Evolutionary conservation across 1,140 invertebrate genomes (phyloP), one percentile per base, ranked within the genome.

Genomic region (Prorops nasuta): DNA sequence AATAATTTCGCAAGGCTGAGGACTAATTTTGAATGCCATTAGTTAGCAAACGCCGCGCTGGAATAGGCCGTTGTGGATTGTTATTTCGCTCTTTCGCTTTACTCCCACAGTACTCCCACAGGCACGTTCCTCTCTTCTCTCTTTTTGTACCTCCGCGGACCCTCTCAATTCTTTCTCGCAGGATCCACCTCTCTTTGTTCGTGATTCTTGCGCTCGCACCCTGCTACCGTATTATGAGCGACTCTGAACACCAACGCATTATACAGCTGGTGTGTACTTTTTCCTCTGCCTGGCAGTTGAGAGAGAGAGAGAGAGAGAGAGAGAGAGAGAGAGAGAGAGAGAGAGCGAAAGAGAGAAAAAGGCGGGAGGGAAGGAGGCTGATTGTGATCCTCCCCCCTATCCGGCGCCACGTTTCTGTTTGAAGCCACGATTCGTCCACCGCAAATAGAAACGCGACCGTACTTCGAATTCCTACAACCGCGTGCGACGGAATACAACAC

Each of bases 1-100:
- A 70, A 70, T 72, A 67, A 69, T 70, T 70, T 61, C 59, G 51
- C 59, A 19, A 56, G 57, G 41, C 45, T 54, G 55, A 62, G 62
- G 62, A 67, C 67, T 69, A 73, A 73, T 73, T 73, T 73, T 73
- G 69, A 73, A 71, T 69, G 67, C 67, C 71, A 73, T 73, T 73
- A 73, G 64, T 71, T 67, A 66, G 59, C 4, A 58, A 42, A 69
- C 58, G 64, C 70, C 70, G 70, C 65, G 67, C 10, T 51, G 60
- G 47, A 49, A 64, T 57, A 49, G 52, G 50, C 53, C 19, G 38
- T 35, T 41, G 37, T 56, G 55, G 58, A 63, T 72, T 56, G 59
- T 70, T 67, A 59, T 69, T 71, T 58, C 61, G 45, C 56, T 58
- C 60, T 40, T 54, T 60, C 51, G 44, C 31, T 58, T 40, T 46